Conservation (phyloP, 1,140 invertebrate species). For the Rhyacophila brunnea region DNA sequence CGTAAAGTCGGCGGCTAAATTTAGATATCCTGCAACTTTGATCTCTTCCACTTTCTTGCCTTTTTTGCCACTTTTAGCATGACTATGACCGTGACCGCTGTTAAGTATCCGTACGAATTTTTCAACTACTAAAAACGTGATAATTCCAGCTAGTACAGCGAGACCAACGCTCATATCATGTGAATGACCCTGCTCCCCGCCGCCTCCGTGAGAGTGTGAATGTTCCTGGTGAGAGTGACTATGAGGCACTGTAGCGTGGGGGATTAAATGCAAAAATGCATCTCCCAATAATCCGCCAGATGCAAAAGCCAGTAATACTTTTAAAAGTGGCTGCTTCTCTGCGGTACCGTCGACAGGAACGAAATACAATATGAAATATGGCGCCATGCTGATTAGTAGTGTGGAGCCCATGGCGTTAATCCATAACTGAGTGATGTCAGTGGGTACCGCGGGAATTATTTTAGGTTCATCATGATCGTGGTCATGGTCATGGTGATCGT, state of each 20-base stretch:
- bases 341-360: conserved; percentile 89
- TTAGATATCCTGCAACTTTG: conserved; percentile 91
- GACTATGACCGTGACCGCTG: conserved; percentile 67
- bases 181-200: conserved; percentile 53
- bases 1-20: conserved; percentile 91
- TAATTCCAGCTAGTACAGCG: conserved; percentile 87
- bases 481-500: conserved; percentile 36
- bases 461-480: conserved; percentile 19
- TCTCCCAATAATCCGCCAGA: conserved; percentile 93
- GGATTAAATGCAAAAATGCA: conserved; percentile 95
- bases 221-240: conserved; percentile 51
- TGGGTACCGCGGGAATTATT: not conserved
- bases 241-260: conserved; percentile 80
- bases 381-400: conserved; percentile 88
- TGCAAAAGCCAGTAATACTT: conserved; percentile 89
- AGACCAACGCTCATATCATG: conserved; percentile 87
- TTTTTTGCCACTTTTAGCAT: conserved; percentile 49
- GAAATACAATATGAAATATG: conserved; percentile 90
- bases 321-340: conserved; percentile 80
- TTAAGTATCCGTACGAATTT: conserved; percentile 90
- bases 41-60: conserved; percentile 63
- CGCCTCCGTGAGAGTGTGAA: conserved; percentile 52
- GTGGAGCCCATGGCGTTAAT: conserved; percentile 85
- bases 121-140: conserved; percentile 88
- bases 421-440: conserved; percentile 62